A percentile compares a stretch with the other conserved stretches of the same genome.
Conservation (phyloP, 2,113 vertebrate genomes). For the Amblyornis subalaris region DNA sequence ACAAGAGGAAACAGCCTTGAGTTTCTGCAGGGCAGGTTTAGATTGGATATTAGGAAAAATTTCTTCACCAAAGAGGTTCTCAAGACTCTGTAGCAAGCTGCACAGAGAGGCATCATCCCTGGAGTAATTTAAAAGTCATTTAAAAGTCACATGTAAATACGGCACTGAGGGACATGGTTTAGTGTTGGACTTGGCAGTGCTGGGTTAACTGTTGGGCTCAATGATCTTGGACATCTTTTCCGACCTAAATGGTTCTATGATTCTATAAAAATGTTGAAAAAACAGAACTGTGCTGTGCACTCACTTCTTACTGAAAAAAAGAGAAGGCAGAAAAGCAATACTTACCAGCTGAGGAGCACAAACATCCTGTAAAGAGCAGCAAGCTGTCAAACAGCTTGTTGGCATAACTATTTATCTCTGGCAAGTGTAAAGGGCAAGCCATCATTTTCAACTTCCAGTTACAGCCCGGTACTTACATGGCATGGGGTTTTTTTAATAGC, state of each 20-base stretch:
- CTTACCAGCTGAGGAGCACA: neutral
- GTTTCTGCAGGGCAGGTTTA: neutral
- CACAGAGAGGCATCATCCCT: neutral
- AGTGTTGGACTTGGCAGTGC: neutral
- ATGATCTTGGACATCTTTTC: neutral
- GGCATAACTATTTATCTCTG: neutral
- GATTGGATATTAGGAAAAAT: neutral
- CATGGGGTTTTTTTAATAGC: neutral
- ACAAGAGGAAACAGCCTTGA: neutral
- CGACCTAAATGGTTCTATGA: neutral
- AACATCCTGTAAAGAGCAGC: neutral
- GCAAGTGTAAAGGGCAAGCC: neutral
- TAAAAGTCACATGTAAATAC: neutral
- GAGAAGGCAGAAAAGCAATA: neutral
- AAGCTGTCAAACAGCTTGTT: neutral
- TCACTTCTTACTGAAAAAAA: neutral
- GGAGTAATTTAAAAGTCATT: neutral
- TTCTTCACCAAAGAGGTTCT: neutral
- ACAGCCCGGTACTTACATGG: neutral
- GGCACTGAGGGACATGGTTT: neutral
- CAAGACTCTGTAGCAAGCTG: neutral
- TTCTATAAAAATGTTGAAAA: neutral
- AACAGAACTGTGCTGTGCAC: neutral
- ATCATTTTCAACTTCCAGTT: neutral
- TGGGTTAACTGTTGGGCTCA: fast-evolving